Evolutionary conservation across 2,888 invertebrate genomes (phyloP).

Genomic region (Synanthedon formicaeformis): DNA sequence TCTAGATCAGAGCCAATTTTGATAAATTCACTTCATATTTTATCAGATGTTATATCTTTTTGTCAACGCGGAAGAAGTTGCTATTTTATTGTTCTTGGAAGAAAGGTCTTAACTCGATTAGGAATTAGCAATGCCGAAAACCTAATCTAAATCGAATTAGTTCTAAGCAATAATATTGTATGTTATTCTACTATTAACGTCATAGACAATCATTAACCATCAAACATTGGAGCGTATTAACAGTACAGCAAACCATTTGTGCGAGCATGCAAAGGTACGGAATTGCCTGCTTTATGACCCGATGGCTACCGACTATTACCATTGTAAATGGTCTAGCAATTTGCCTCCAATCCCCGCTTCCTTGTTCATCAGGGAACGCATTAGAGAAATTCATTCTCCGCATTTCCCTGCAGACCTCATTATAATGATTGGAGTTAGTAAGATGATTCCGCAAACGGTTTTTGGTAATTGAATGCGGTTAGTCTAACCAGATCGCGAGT

Average conservation of each 20-base stretch:
- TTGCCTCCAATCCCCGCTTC: slow-evolving; percentile 30
- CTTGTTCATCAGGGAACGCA: slow-evolving; percentile 25
- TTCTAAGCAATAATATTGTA: too few species aligned
- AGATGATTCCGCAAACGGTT: slow-evolving; percentile 17
- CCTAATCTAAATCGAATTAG: too few species aligned
- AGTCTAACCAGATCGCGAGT: slow-evolving; percentile 1
- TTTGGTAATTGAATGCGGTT: slow-evolving; percentile 24
- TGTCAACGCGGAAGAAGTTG: too few species aligned
- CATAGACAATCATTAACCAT: background rate
- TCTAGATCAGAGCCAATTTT: too few species aligned
- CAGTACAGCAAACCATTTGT: background rate
- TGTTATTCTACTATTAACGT: slow-evolving; percentile 1
- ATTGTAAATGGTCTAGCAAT: slow-evolving; percentile 51
- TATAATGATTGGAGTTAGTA: slow-evolving; percentile 8
- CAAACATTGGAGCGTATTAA: background rate
- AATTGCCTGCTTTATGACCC: slow-evolving; percentile 48
- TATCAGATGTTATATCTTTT: too few species aligned
- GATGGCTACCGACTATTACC: slow-evolving; percentile 46
- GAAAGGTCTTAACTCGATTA: background rate
- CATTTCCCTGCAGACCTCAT: slow-evolving; percentile 6
- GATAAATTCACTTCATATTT: too few species aligned
- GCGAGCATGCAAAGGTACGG: background rate
- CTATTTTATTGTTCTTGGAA: too few species aligned
- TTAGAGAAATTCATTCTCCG: slow-evolving; percentile 6
- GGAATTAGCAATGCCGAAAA: background rate